Evolutionary conservation across 2,888 invertebrate species (phyloP).

Genomic region (Tetranychus truncatus): DNA sequence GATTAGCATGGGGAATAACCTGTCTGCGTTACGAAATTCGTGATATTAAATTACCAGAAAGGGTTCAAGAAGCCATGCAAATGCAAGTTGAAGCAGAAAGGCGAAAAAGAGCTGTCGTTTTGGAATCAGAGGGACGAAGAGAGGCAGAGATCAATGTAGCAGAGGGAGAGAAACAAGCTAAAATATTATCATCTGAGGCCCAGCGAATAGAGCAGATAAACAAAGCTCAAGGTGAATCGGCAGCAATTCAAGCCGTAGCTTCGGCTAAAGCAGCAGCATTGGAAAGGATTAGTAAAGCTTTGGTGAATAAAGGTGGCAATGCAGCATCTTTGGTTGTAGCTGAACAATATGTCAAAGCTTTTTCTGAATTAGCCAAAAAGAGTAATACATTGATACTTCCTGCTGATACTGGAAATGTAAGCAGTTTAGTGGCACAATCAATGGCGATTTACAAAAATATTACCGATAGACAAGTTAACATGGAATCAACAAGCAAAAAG

Average conservation of each 20-base stretch:
- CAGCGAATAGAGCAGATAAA: constrained; percentile 58
- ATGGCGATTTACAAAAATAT: constrained; percentile 14
- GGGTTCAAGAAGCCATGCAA: constrained; percentile 98
- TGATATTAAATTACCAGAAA: constrained; percentile 66
- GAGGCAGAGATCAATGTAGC: constrained; percentile 80
- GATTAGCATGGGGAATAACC: constrained; percentile 92
- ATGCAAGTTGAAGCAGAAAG: constrained; percentile 99
- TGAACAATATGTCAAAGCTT: constrained; percentile 86
- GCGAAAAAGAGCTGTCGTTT: constrained; percentile 79
- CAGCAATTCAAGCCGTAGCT: constrained; percentile 11
- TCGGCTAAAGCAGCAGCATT: constrained; percentile 65
- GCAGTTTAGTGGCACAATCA: constrained; percentile 25
- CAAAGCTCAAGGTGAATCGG: constrained; percentile 33
- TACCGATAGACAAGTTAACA: background rate
- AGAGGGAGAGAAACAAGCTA: constrained; percentile 75
- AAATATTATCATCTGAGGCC: constrained; percentile 88
- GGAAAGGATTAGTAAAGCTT: constrained; percentile 50
- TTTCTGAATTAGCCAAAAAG: constrained; percentile 73
- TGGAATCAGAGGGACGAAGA: constrained; percentile 76
- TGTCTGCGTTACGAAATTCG: constrained; percentile 69
- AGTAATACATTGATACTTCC: constrained; percentile 89
- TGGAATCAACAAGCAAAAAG: background rate
- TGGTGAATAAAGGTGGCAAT: constrained; percentile 34
- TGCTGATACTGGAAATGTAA: constrained; percentile 50
- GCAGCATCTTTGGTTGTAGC: constrained; percentile 82